phyloP scores from a whole-genome alignment of 2,113 vertebrate species.

The Labrus mixtus region DNA sequence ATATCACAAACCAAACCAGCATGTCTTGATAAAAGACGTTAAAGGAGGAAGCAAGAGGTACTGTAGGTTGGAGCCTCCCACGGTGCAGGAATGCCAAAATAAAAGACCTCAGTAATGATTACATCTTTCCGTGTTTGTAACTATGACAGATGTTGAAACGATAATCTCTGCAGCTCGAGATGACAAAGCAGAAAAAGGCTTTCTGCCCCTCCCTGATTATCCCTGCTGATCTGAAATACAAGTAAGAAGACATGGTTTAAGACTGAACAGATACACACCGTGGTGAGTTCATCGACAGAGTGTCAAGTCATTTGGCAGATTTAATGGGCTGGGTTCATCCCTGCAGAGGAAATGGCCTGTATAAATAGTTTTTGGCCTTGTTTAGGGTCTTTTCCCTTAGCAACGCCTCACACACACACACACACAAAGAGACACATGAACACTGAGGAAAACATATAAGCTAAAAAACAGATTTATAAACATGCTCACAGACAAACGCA shows the following conservation, averaged over 20 bases:
- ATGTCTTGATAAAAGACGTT: slow-evolving; percentile 32
- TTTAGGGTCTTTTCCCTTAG: slow-evolving; percentile 35
- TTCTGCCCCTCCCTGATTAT: slow-evolving; percentile 11
- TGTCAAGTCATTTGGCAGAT: slow-evolving; percentile 29
- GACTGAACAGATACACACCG: slow-evolving; percentile 34
- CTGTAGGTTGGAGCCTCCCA: slow-evolving; percentile 35
- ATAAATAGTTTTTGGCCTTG: slow-evolving; percentile 52
- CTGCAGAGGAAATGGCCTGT: slow-evolving; percentile 56
- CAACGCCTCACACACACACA: slow-evolving; percentile 34
- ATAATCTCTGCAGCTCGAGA: slow-evolving; percentile 30
- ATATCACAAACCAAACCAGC: slow-evolving; percentile 51
- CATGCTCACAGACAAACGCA: neutral
- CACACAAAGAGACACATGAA: slow-evolving; percentile 8
- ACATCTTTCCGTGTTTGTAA: slow-evolving; percentile 17
- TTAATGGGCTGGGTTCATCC: slow-evolving; percentile 33
- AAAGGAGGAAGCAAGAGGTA: neutral
- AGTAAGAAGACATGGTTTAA: neutral
- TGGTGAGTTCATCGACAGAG: slow-evolving; percentile 11
- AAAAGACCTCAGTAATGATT: slow-evolving; percentile 38
- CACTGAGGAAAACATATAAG: neutral
- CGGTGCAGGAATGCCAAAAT: slow-evolving; percentile 36
- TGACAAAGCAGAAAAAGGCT: slow-evolving; percentile 25
- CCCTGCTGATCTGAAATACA: neutral
- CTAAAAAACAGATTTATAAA: neutral
- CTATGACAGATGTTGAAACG: slow-evolving; percentile 28